A percentile compares a stretch with the other conserved stretches of the same genome.
phyloP scores from a whole-genome alignment of 2,888 invertebrate species.

The Neelides folsomi region DNA sequence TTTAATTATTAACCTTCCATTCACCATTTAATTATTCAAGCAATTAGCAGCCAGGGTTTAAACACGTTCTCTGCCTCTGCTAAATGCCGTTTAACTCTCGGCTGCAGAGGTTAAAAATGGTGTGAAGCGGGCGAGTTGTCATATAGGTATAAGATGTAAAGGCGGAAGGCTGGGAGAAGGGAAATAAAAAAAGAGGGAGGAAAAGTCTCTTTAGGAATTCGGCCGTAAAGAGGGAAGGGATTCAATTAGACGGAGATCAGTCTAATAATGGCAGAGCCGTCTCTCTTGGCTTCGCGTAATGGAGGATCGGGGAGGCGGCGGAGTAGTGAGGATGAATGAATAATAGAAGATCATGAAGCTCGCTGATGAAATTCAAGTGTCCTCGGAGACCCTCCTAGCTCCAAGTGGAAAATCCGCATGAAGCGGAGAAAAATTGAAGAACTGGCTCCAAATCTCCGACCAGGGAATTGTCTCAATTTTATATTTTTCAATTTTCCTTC shows the following conservation, averaged over 20 bases:
- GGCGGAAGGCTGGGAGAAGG: too few species aligned
- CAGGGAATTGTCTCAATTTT: constrained; percentile 14
- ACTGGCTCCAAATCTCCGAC: constrained; percentile 12
- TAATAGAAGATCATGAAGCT: constrained; percentile 34
- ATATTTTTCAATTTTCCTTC: constrained; percentile 14
- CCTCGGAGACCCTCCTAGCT: constrained; percentile 21
- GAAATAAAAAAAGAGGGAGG: constrained; percentile 3
- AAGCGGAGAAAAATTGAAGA: constrained; percentile 17
- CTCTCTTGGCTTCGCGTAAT: background rate
- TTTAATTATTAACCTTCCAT: too few species aligned
- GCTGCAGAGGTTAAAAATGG: too few species aligned
- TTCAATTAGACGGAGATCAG: constrained; percentile 17
- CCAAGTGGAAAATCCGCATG: constrained; percentile 5
- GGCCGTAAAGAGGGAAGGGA: constrained; percentile 15
- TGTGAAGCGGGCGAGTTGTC: too few species aligned
- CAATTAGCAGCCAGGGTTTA: too few species aligned
- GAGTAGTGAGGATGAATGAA: constrained; percentile 13
- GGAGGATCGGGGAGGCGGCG: background rate
- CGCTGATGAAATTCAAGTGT: constrained; percentile 34
- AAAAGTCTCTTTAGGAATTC: constrained; percentile 15
- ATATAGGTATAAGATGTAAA: too few species aligned
- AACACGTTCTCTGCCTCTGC: too few species aligned
- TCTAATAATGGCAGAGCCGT: constrained; percentile 5
- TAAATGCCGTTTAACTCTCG: too few species aligned
- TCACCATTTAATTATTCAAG: too few species aligned